Evolutionary conservation across 2,113 vertebrate species (phyloP).

Genomic region (Malurus alboscapulatus): DNA sequence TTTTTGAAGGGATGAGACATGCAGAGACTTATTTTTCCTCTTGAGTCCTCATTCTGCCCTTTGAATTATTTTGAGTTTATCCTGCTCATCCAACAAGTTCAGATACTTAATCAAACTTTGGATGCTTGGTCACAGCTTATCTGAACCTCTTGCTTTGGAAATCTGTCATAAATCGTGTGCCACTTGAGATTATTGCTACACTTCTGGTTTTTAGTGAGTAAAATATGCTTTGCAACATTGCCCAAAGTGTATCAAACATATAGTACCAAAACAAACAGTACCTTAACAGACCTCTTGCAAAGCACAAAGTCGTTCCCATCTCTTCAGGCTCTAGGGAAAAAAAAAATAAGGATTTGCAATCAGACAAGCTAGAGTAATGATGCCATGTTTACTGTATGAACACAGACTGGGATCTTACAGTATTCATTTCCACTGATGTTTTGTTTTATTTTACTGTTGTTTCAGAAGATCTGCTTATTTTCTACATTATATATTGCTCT

Average conservation of each 20-base stretch:
- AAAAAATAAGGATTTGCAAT: background rate
- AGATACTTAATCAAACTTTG: background rate
- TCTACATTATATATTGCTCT: background rate
- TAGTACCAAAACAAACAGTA: background rate
- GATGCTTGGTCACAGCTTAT: background rate
- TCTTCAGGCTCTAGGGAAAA: background rate
- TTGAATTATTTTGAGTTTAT: background rate
- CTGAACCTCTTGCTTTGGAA: background rate
- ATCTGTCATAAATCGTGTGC: background rate
- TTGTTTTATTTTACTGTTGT: background rate
- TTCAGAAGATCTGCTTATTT: background rate
- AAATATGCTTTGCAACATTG: background rate
- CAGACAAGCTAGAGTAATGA: background rate
- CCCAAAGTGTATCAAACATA: background rate
- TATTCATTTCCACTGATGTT: background rate
- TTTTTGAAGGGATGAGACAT: background rate
- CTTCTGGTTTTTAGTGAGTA: background rate
- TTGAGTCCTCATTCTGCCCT: background rate
- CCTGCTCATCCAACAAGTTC: background rate
- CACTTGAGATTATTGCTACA: background rate
- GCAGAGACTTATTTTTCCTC: background rate
- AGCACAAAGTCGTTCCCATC: background rate
- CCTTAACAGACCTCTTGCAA: background rate
- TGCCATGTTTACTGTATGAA: background rate
- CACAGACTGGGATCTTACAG: background rate